phyloP scores from a whole-genome alignment of 2,113 vertebrate genomes.

The Aldabrachelys gigantea region DNA sequence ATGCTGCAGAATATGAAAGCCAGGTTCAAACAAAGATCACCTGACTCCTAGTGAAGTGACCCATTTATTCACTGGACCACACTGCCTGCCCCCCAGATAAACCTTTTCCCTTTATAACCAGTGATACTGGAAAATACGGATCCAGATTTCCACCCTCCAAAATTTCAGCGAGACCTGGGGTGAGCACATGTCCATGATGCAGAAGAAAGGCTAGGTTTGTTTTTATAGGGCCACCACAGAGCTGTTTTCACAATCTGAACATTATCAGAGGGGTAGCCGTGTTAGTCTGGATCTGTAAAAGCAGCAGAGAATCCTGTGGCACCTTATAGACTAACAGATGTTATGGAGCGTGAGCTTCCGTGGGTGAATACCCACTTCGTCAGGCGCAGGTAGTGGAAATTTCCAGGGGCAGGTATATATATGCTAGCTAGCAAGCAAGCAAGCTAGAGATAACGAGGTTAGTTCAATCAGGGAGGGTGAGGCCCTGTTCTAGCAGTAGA shows the following conservation, averaged over 20 bases:
- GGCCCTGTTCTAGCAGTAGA: too few species aligned
- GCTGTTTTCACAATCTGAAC: accelerated
- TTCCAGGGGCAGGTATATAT: too few species aligned
- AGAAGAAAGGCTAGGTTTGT: accelerated
- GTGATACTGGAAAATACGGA: background rate
- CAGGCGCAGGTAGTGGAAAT: too few species aligned
- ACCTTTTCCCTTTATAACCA: background rate
- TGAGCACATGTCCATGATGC: background rate
- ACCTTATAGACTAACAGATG: too few species aligned
- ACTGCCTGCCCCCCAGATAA: background rate
- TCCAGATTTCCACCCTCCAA: background rate
- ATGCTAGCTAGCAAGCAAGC: too few species aligned
- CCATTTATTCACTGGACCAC: background rate
- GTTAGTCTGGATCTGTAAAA: too few species aligned
- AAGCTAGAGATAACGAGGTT: too few species aligned
- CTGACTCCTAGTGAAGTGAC: background rate
- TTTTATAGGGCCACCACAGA: background rate
- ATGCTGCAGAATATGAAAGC: background rate
- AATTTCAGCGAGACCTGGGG: background rate
- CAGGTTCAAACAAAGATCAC: background rate
- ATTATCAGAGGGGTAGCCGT: too few species aligned
- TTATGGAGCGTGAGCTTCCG: too few species aligned
- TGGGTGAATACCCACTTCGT: too few species aligned
- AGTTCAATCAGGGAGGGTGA: too few species aligned
- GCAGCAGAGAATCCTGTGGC: too few species aligned